Percentiles rank a stretch among this genome's conserved stretches.
These are phyloP conservation scores for Chamaea fasciata DNA, from an alignment of 2,113 vertebrate species.

Conservation along the genomic window DNA sequence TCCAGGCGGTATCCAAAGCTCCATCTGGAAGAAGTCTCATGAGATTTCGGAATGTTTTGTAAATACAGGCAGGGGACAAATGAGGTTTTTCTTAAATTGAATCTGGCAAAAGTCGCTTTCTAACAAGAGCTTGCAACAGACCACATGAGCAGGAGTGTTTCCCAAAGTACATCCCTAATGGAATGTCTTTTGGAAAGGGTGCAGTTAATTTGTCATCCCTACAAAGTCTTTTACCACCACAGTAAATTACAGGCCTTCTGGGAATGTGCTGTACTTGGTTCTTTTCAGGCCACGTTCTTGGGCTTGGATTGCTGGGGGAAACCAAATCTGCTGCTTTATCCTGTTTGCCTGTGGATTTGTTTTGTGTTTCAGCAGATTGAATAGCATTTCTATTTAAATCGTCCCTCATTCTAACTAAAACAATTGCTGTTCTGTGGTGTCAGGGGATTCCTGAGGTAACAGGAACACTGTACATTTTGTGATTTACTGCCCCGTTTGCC, in stretches of 20 bases:
- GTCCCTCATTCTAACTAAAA: slow-evolving; percentile 4
- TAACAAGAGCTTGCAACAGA: not conserved
- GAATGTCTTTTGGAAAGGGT: not conserved
- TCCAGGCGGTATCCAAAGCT: not conserved
- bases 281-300: slow-evolving; percentile 16
- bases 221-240: not conserved
- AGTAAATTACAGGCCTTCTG: not conserved
- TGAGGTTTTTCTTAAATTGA: not conserved
- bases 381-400: slow-evolving; percentile 36
- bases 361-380: not conserved
- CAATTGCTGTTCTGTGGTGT: not conserved
- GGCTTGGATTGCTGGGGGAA: not conserved
- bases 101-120: slow-evolving; percentile 18
- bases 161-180: not conserved
- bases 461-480: not conserved
- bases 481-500: not conserved
- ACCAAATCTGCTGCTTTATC: not conserved
- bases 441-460: slow-evolving; percentile 19
- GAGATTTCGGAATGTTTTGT: slow-evolving; percentile 15
- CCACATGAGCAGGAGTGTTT: not conserved
- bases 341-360: not conserved
- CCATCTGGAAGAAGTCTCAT: slow-evolving; percentile 36
- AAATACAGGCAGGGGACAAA: slow-evolving; percentile 41
- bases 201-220: slow-evolving; percentile 19
- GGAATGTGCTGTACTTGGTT: slow-evolving; percentile 16